Conservation (phyloP, 35 echinoderm and acorn worm genomes). For the Apostichopus californicus region DNA sequence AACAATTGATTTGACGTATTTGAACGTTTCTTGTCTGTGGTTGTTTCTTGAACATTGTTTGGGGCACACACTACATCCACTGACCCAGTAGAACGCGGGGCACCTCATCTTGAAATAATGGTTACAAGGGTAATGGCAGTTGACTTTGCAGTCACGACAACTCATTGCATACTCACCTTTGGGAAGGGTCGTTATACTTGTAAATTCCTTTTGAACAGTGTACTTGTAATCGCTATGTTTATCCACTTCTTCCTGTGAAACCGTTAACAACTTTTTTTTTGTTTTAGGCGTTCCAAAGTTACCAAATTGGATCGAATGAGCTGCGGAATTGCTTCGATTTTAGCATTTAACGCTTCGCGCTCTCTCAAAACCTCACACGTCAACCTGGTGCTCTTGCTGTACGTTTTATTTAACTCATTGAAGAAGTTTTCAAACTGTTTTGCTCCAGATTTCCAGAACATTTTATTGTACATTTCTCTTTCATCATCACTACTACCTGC, state of each 20-base stretch:
- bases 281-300: neutral
- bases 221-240: neutral
- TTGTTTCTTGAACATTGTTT: neutral
- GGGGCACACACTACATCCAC: neutral
- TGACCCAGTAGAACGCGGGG: neutral
- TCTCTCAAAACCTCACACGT: neutral
- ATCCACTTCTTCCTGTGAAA: neutral
- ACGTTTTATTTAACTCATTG: neutral
- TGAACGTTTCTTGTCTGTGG: neutral
- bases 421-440: neutral
- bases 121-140: neutral
- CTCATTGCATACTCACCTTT: neutral
- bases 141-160: neutral
- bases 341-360: neutral
- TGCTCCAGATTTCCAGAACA: neutral
- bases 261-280: neutral
- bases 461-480: neutral
- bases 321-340: neutral
- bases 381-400: neutral
- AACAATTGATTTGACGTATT: neutral
- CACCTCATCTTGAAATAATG: neutral
- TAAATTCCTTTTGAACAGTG: neutral
- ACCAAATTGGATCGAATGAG: neutral
- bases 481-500: neutral
- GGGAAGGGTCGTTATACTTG: neutral